Evolutionary conservation across 92 coral and sea anemone species (phyloP).

Genomic region (Phenganax marumi): DNA sequence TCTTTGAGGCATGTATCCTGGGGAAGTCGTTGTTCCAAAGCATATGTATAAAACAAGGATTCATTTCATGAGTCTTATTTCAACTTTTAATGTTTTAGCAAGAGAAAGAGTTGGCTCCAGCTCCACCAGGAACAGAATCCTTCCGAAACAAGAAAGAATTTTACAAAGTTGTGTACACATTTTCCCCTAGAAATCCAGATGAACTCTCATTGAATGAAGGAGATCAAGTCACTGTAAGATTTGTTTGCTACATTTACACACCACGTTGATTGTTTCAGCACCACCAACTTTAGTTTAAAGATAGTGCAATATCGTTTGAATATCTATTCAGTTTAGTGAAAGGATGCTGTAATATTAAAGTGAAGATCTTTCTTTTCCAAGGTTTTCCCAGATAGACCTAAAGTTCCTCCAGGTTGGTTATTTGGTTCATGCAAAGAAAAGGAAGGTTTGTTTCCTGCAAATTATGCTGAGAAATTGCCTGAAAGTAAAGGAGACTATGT

Average conservation of each 20-base stretch:
- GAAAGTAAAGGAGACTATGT: constrained; percentile 66
- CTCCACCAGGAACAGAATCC: constrained; percentile 2
- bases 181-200: constrained; percentile 93
- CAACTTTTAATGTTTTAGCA: neutral
- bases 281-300: too few species aligned
- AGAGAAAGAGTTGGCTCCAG: constrained; percentile 17
- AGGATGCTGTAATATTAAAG: neutral
- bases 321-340: neutral
- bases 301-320: too few species aligned
- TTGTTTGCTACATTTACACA: neutral
- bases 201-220: constrained; percentile 82
- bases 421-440: constrained; percentile 73
- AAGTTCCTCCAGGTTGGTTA: constrained; percentile 95
- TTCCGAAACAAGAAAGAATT: constrained; percentile 6
- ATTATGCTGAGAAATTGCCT: constrained; percentile 81
- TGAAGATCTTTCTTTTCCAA: constrained; percentile 8
- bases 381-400: constrained; percentile 69
- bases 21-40: neutral
- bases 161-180: constrained; percentile 52
- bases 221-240: constrained; percentile 70
- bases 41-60: neutral
- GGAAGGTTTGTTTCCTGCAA: constrained; percentile 84
- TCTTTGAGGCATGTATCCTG: too few species aligned
- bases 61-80: neutral
- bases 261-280: neutral